phyloP scores from a whole-genome alignment of 1,140 invertebrate species.

The Chrysopa pallens region DNA sequence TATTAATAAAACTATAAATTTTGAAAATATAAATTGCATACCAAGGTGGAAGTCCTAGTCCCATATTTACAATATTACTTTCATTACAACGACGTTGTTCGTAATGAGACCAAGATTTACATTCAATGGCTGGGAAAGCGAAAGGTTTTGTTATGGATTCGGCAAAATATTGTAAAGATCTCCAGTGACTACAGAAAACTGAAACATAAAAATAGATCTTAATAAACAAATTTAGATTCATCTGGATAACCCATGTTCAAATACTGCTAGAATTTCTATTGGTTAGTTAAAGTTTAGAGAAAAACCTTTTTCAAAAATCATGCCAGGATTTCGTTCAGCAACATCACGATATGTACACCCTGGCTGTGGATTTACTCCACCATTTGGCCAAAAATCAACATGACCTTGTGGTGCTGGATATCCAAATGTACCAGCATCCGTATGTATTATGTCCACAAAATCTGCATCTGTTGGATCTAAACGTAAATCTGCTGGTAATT shows the following conservation, averaged over 20 bases:
- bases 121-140: constrained; percentile 36
- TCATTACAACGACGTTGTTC: constrained; percentile 29
- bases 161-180: constrained; percentile 44
- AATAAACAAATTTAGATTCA: not conserved
- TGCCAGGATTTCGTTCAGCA: constrained; percentile 15
- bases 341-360: constrained; percentile 35
- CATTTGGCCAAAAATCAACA: constrained; percentile 54
- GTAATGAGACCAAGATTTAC: constrained; percentile 36
- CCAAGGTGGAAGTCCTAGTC: constrained; percentile 12
- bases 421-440: constrained; percentile 46
- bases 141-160: constrained; percentile 40
- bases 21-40: constrained; percentile 4
- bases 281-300: too few species aligned
- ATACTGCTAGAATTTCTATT: too few species aligned
- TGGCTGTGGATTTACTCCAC: constrained; percentile 40
- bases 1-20: not conserved
- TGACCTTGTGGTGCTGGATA: constrained; percentile 40
- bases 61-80: constrained; percentile 13
- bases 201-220: constrained; percentile 10
- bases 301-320: constrained; percentile 15
- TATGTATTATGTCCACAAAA: constrained; percentile 65
- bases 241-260: too few species aligned
- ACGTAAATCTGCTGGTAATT: constrained; percentile 20
- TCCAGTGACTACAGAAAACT: constrained; percentile 60
- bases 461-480: constrained; percentile 38